Evolutionary conservation across 2,113 vertebrate species (phyloP).

Genomic region (Eurystomus gularis): DNA sequence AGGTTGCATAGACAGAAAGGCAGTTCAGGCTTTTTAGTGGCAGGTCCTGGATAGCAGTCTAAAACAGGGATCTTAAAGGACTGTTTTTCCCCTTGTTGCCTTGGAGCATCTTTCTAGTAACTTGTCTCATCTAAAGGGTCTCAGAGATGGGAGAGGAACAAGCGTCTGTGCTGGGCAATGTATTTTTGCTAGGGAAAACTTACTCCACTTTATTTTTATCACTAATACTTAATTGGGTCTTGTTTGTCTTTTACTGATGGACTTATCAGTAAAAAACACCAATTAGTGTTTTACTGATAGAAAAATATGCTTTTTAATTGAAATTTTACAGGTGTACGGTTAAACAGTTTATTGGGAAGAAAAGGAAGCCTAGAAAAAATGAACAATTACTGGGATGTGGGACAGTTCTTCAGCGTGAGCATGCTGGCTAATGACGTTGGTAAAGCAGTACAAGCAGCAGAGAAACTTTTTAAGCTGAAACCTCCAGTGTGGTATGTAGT

Average conservation of each 20-base stretch:
- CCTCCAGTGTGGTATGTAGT: constrained; percentile 89
- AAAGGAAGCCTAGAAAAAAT: constrained; percentile 96
- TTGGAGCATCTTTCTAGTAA: neutral
- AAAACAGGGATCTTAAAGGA: neutral
- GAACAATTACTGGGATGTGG: constrained; percentile 96
- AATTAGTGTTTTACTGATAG: neutral
- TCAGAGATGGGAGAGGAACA: neutral
- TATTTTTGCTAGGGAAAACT: neutral
- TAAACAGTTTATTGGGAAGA: constrained; percentile 91
- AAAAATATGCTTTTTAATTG: neutral
- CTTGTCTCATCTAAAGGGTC: neutral
- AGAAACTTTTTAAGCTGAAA: constrained; percentile 93
- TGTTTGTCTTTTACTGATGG: neutral
- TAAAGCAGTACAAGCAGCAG: constrained; percentile 92
- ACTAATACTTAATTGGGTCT: neutral
- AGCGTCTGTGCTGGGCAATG: neutral
- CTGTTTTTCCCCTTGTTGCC: neutral
- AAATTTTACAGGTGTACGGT: constrained; percentile 81
- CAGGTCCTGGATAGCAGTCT: neutral
- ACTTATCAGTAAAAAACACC: neutral
- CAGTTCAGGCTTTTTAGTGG: neutral
- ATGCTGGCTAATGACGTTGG: constrained; percentile 88
- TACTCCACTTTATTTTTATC: neutral
- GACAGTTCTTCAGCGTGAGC: constrained; percentile 92
- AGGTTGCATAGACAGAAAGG: neutral